phyloP scores from a whole-genome alignment of 2,113 vertebrate genomes.

The Petroica traversi region DNA sequence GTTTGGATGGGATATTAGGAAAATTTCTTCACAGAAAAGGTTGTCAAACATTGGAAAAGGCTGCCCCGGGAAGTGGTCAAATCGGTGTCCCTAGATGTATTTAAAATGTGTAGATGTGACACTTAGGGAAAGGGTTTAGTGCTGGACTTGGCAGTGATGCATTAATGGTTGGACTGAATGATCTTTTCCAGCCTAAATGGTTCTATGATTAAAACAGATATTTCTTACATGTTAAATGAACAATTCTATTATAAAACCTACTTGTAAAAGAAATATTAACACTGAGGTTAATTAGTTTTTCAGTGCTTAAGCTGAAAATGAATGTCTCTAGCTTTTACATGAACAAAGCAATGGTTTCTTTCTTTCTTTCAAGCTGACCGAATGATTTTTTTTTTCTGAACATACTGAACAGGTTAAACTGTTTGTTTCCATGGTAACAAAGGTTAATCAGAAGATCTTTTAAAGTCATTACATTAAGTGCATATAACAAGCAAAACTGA shows the following conservation, averaged over 20 bases:
- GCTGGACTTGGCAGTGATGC: background rate
- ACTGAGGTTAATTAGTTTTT: background rate
- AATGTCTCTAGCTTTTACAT: background rate
- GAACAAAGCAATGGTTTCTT: background rate
- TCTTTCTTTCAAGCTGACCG: background rate
- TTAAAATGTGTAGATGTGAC: background rate
- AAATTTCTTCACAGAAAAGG: background rate
- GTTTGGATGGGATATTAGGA: background rate
- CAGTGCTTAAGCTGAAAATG: background rate
- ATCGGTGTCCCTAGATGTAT: background rate
- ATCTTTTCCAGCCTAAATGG: background rate
- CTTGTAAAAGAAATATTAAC: background rate
- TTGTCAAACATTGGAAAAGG: background rate
- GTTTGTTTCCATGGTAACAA: constrained; percentile 4
- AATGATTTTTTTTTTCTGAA: background rate
- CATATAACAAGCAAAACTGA: background rate
- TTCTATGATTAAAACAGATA: background rate
- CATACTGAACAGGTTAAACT: background rate
- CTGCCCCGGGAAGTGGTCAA: no score
- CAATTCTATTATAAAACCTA: background rate
- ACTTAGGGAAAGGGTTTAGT: no score
- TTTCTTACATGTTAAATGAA: background rate
- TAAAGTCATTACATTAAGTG: background rate
- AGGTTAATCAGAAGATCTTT: constrained; percentile 43
- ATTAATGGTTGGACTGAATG: background rate